Base-by-base conservation (phyloP, 2,113 vertebrate genomes). In the Indicator maculatus region DNA sequence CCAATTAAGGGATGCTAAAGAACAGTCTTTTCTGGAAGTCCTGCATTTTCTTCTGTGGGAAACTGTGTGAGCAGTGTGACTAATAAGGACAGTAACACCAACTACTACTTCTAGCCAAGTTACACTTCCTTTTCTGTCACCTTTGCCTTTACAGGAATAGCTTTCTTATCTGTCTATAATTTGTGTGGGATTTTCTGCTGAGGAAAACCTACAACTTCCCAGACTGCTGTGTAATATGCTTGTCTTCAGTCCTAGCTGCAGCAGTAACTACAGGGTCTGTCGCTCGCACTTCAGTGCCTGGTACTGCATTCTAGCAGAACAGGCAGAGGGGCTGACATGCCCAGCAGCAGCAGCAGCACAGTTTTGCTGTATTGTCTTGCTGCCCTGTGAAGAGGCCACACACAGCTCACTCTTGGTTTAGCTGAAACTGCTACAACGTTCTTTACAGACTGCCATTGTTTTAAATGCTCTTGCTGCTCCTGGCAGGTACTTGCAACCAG, bases 111-210 rank as follows among this genome's bases (percentile, higher is more conserved):
- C 81, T 60, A 88, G 83, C 55, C 33, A 88, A 93, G 77, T 91
- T 72, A 78, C 41, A 77, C 45, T 90, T 96, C 93, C 78, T 93
- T 95, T 93, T 85, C 89, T 93, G 58, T 55, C 93, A 93, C 84
- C 59, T 89, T 77, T 91, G 89, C 86, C 83, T 5, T 47, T 77
- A 60, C 15, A 83, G 78, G 80, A 95, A 78, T 86, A 75, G 92
- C 80, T 81, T 88, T 78, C 65, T 93, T 64, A 95, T 93, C 94
- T 82, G 59, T 70, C 76, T 79, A 9, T 81, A 72, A 93, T 80
- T 96, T 81, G 44, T 19, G 17, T 10, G 56, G 69, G 33, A 59
- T 93, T 88, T 89, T 96, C 85, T 81, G 71, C n/a, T 2, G 26
- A 65, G 55, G 61, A 89, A 24, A 93, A 83, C 65, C 45, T 70